Percentiles rank a stretch among this genome's conserved stretches.
These are phyloP conservation scores for Brachionus plicatilis DNA, from an alignment of 1,140 invertebrate species.

Conservation along the genomic window DNA sequence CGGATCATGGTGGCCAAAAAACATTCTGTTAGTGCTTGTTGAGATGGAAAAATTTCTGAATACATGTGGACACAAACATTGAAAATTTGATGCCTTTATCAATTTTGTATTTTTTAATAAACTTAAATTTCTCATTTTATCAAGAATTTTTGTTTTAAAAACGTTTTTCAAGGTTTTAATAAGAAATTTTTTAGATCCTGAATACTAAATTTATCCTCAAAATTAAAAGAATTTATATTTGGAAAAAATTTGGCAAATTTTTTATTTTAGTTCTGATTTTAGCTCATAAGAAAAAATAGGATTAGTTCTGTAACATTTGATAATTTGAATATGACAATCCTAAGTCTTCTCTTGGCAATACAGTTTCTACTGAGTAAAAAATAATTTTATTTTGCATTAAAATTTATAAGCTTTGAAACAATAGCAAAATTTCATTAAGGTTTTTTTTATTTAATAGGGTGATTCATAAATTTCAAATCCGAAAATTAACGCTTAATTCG, in stretches of 20 bases:
- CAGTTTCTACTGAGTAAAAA: background rate
- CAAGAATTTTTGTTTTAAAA: background rate
- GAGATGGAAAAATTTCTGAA: background rate
- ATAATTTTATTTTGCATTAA: conserved; percentile 3
- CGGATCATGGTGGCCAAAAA: background rate
- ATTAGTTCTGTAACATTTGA: background rate
- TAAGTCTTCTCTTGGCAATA: background rate
- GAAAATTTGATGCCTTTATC: background rate
- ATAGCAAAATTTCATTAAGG: background rate
- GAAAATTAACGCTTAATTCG: background rate
- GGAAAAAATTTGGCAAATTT: background rate
- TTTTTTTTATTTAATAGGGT: background rate
- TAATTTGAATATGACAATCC: background rate
- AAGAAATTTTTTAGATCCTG: background rate
- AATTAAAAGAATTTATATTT: background rate
- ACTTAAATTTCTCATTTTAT: background rate
- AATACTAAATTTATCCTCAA: background rate
- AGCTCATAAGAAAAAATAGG: background rate
- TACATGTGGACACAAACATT: background rate
- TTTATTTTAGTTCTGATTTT: background rate
- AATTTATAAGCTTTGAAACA: background rate
- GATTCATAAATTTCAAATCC: background rate
- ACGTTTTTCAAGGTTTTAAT: background rate
- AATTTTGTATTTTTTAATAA: background rate
- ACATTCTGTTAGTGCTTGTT: background rate